phyloP scores from a whole-genome alignment of 2,888 invertebrate species.

The Nyleta sp. region DNA sequence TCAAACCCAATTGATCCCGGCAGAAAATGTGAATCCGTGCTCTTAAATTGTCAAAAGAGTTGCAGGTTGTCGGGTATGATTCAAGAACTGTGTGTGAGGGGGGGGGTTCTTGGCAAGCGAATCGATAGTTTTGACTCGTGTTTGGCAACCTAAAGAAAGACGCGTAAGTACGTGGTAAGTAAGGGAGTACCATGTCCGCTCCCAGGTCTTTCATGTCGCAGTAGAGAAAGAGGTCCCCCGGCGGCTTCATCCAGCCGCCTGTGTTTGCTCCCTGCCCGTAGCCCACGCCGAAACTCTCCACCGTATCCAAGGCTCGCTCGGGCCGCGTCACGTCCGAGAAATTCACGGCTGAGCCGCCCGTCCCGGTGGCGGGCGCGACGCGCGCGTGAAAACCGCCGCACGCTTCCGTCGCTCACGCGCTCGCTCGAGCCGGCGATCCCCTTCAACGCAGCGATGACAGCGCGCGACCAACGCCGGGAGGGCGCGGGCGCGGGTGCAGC shows the following conservation, averaged over 20 bases:
- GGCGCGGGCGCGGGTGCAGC: conserved; percentile 66
- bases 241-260: conserved; percentile 86
- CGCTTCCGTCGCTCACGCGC: conserved; percentile 54
- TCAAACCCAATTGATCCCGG: too few species aligned
- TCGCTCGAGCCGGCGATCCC: conserved; percentile 16
- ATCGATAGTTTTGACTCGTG: too few species aligned
- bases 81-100: too few species aligned
- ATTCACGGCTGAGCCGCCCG: conserved; percentile 75
- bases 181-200: conserved; percentile 89
- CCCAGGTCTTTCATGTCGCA: conserved; percentile 91
- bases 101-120: too few species aligned
- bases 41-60: too few species aligned
- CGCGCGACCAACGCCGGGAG: conserved; percentile 19
- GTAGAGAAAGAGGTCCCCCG: conserved; percentile 87
- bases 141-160: too few species aligned
- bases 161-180: neutral
- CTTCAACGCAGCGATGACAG: neutral
- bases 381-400: conserved; percentile 53
- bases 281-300: conserved; percentile 81
- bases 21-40: too few species aligned
- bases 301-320: conserved; percentile 79
- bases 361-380: conserved; percentile 56
- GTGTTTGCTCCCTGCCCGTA: conserved; percentile 78
- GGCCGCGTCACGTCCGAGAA: conserved; percentile 75
- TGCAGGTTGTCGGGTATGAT: too few species aligned